Evolutionary conservation across 2,888 invertebrate genomes (phyloP).

Genomic region (Eugnorisma glareosa): DNA sequence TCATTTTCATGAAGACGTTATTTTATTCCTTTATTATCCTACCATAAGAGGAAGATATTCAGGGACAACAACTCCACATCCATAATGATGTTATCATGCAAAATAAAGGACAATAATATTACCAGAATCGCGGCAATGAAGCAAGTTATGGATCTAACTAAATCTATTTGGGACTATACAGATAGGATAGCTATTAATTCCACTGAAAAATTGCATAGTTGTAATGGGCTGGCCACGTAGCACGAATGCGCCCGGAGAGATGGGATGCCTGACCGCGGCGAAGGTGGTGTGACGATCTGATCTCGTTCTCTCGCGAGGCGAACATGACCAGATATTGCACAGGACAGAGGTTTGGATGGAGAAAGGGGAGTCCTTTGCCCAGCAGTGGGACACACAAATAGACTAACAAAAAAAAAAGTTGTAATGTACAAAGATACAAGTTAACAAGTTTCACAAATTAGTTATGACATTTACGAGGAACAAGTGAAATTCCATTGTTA

Average conservation of each 20-base stretch:
- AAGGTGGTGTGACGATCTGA: too few species aligned
- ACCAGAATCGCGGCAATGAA: conserved; percentile 13
- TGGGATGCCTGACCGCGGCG: too few species aligned
- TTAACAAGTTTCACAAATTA: conserved; percentile 9
- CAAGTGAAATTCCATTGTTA: background rate
- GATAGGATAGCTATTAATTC: background rate
- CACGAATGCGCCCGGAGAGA: too few species aligned
- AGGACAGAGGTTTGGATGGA: too few species aligned
- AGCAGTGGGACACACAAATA: too few species aligned
- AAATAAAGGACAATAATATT: conserved; percentile 15
- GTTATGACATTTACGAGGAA: background rate
- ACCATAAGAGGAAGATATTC: conserved; percentile 14
- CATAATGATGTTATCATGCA: conserved; percentile 20
- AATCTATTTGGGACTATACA: background rate
- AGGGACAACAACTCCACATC: background rate
- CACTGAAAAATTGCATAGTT: background rate
- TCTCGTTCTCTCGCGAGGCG: too few species aligned
- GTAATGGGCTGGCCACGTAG: too few species aligned
- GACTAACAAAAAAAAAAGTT: background rate
- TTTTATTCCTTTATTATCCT: conserved; percentile 22
- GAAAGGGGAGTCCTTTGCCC: too few species aligned
- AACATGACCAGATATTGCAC: too few species aligned
- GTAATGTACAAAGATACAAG: background rate
- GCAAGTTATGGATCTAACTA: conserved; percentile 1
- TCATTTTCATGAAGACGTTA: conserved; percentile 15